Conservation (phyloP, 37 sponge, comb jelly and placozoan genomes). For the Chondrosia reniformis region DNA sequence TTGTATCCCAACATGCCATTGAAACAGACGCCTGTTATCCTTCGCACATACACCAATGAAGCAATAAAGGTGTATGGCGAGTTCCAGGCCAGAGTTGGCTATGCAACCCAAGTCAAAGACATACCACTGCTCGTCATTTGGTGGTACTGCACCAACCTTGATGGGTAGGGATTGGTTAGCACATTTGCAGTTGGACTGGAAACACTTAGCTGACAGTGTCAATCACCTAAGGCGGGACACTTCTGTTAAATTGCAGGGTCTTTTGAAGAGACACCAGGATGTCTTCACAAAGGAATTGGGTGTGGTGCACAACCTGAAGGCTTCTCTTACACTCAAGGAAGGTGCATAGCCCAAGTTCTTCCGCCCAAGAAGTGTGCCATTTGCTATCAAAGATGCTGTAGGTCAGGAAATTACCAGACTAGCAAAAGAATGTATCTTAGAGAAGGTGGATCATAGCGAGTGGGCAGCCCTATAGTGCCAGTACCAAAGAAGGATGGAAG, state of each 20-base stretch:
- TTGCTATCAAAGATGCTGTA: neutral
- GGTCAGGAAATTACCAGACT: neutral
- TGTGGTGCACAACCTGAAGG: neutral
- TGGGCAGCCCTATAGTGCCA: constrained; percentile 37
- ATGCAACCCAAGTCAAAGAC: neutral
- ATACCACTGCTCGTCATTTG: neutral
- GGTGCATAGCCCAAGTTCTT: neutral
- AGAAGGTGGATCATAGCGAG: constrained; percentile 16
- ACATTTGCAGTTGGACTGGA: neutral
- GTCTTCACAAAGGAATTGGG: neutral
- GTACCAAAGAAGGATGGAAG: constrained; percentile 26
- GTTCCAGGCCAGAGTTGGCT: neutral
- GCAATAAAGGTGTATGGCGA: neutral
- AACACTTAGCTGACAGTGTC: neutral
- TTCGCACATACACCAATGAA: constrained; percentile 15
- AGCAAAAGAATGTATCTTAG: constrained; percentile 1
- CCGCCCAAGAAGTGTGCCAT: neutral
- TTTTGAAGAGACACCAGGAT: neutral
- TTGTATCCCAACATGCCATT: neutral
- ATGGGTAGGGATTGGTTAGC: constrained; percentile 22
- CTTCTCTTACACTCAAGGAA: neutral
- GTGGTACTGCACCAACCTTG: constrained; percentile 2
- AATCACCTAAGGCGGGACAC: too few species aligned
- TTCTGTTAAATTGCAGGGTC: neutral
- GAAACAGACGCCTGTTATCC: neutral